These are phyloP conservation scores for Buceros bicornis DNA, from an alignment of 2,797 vertebrate species.

Conservation along the genomic window DNA sequence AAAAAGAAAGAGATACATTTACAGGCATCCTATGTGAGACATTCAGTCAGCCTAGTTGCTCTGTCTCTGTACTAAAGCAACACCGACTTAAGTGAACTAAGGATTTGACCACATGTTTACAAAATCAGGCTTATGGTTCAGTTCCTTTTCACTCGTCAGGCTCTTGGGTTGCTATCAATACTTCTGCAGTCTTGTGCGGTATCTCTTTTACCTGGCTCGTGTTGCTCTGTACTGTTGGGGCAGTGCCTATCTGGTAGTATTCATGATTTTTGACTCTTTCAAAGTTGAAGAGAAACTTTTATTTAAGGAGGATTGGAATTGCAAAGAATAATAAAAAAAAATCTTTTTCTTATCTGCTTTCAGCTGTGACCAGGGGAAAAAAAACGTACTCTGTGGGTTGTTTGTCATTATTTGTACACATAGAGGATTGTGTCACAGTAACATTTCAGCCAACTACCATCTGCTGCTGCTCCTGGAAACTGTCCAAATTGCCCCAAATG, in stretches of 20 bases:
- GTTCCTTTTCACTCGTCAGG: neutral
- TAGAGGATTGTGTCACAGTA: neutral
- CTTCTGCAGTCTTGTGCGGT: neutral
- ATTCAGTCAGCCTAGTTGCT: neutral
- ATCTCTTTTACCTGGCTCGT: neutral
- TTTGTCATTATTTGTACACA: slow-evolving; percentile 46
- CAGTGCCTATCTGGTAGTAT: neutral
- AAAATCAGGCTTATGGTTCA: neutral
- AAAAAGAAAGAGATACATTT: neutral
- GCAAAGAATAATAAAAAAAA: neutral
- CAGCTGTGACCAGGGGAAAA: neutral
- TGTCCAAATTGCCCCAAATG: neutral
- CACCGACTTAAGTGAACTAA: neutral
- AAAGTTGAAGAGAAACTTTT: neutral
- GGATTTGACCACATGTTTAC: neutral
- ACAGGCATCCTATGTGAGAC: neutral
- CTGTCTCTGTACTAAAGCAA: neutral
- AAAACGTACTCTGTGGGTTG: neutral
- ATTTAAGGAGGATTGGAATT: neutral
- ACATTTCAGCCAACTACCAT: neutral
- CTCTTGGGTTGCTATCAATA: neutral
- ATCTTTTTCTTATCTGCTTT: slow-evolving; percentile 32
- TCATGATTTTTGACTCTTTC: neutral
- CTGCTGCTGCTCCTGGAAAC: slow-evolving; percentile 42
- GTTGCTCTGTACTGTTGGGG: neutral